A percentile compares a stretch with the other conserved stretches of the same genome.
These are phyloP conservation scores for Scartelaos histophorus DNA, from an alignment of 2,113 vertebrate genomes.

Conservation along the genomic window DNA sequence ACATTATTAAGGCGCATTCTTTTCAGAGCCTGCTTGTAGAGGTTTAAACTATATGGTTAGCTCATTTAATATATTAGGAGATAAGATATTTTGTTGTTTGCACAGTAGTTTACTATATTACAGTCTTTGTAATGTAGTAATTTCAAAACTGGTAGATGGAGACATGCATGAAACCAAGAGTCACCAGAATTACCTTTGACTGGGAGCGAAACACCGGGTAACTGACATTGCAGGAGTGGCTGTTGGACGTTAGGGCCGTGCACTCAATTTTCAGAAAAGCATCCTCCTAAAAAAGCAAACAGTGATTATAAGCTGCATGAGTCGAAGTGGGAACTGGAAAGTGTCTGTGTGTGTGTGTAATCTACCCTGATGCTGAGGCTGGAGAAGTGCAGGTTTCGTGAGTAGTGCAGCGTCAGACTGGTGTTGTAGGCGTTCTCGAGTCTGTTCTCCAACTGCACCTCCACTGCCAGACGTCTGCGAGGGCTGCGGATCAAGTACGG, in stretches of 20 bases:
- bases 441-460: conserved; percentile 84
- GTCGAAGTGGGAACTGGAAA: background rate
- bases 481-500: conserved; percentile 84
- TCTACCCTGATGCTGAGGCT: conserved; percentile 84
- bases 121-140: too few species aligned
- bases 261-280: conserved; percentile 86
- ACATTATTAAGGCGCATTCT: too few species aligned
- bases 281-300: conserved; percentile 74
- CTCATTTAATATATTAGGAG: too few species aligned
- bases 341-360: background rate
- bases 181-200: conserved; percentile 84
- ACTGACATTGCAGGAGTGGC: conserved; percentile 84
- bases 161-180: too few species aligned
- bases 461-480: conserved; percentile 80
- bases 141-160: too few species aligned
- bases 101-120: too few species aligned
- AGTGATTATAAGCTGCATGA: background rate
- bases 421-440: conserved; percentile 93
- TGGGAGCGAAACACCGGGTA: conserved; percentile 87
- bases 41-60: too few species aligned
- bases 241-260: conserved; percentile 66
- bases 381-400: conserved; percentile 90
- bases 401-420: conserved; percentile 85
- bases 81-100: too few species aligned
- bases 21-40: too few species aligned